Evolutionary conservation across 2,888 invertebrate species (phyloP).

Genomic region (Parnassius smintheus): DNA sequence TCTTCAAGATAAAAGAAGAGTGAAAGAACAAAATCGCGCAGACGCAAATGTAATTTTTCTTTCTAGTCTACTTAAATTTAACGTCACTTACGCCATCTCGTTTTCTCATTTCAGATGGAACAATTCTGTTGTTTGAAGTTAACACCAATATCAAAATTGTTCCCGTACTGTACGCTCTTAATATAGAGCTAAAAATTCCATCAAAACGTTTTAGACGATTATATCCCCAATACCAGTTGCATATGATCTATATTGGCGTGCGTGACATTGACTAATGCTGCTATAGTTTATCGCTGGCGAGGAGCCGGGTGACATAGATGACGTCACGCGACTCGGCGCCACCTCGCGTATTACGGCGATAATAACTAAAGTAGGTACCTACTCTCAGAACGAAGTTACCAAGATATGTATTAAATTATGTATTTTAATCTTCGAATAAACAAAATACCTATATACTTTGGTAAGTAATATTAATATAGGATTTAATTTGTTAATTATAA

Average conservation of each 20-base stretch:
- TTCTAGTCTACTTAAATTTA: constrained; percentile 15
- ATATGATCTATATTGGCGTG: constrained; percentile 18
- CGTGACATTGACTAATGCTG: constrained; percentile 10
- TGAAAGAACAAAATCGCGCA: constrained; percentile 12
- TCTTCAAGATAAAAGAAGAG: constrained; percentile 11
- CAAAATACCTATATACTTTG: not conserved
- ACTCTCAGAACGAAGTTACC: constrained; percentile 39
- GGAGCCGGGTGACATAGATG: constrained; percentile 44
- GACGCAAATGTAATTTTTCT: constrained; percentile 21
- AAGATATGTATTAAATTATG: constrained; percentile 2
- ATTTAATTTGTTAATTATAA: too few relatives aligned
- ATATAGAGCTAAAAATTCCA: constrained; percentile 23
- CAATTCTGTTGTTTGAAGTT: constrained; percentile 19
- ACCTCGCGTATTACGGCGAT: constrained; percentile 40
- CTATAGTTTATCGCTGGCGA: constrained; percentile 36
- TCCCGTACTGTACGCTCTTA: constrained; percentile 13
- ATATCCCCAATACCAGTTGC: not conserved
- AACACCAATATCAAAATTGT: constrained; percentile 19
- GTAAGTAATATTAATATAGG: too few relatives aligned
- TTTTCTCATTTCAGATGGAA: constrained; percentile 22
- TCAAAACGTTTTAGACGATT: constrained; percentile 1
- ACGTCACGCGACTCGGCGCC: constrained; percentile 41
- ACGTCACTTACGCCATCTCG: constrained; percentile 14
- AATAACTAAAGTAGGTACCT: constrained; percentile 36
- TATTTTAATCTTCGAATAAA: not conserved